These are phyloP conservation scores for Folsomia candida DNA, from an alignment of 2,888 invertebrate species.

Conservation along the genomic window DNA sequence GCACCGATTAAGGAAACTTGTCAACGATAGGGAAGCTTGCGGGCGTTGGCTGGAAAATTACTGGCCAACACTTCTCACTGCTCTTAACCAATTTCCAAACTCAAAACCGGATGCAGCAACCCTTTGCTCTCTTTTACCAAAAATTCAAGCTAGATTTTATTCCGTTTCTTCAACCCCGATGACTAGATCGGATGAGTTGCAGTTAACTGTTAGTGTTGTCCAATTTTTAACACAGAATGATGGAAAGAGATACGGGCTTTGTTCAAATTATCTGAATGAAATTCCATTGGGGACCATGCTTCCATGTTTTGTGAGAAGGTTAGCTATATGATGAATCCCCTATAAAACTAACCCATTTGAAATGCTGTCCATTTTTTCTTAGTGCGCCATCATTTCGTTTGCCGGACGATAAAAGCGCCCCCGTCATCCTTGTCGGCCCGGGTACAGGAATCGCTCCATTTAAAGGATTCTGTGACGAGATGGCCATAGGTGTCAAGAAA, in stretches of 20 bases:
- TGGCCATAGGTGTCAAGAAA: background rate
- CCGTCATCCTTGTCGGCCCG: slow-evolving; percentile 78
- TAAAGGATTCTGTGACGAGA: slow-evolving; percentile 89
- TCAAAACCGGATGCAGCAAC: slow-evolving; percentile 76
- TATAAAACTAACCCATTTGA: too few species aligned
- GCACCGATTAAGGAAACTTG: slow-evolving; percentile 68
- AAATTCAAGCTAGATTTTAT: slow-evolving; percentile 86
- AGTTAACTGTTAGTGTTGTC: slow-evolving; percentile 87
- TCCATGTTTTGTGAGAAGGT: slow-evolving; percentile 73
- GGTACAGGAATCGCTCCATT: slow-evolving; percentile 93
- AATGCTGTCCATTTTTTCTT: too few species aligned
- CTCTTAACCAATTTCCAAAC: slow-evolving; percentile 81
- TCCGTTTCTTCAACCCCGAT: slow-evolving; percentile 85
- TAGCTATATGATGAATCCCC: slow-evolving; percentile 48
- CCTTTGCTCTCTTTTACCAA: slow-evolving; percentile 75
- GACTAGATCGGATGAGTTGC: slow-evolving; percentile 72
- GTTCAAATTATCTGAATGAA: slow-evolving; percentile 84
- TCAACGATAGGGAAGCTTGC: slow-evolving; percentile 78
- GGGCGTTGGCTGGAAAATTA: slow-evolving; percentile 90
- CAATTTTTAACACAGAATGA: slow-evolving; percentile 76
- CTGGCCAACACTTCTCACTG: slow-evolving; percentile 79
- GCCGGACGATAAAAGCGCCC: slow-evolving; percentile 70
- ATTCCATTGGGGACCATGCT: slow-evolving; percentile 64
- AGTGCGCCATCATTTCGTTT: slow-evolving; percentile 83
- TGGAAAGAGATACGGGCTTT: slow-evolving; percentile 75